Conservation (phyloP, 2,797 vertebrate genomes). For the Chiroxiphia lanceolata region DNA sequence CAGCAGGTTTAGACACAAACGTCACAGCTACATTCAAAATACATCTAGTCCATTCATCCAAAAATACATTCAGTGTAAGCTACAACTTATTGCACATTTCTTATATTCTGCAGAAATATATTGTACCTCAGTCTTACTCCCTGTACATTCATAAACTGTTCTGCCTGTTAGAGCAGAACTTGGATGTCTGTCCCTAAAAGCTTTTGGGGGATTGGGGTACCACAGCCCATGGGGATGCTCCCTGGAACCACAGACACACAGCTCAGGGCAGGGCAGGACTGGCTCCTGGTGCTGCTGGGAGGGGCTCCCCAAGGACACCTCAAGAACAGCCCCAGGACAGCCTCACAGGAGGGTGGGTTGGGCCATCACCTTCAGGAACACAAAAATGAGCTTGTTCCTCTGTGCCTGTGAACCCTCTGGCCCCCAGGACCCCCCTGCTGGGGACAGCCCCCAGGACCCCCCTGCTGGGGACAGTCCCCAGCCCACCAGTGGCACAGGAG, state of each 20-base stretch:
- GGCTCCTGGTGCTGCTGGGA: not conserved
- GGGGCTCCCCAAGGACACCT: not conserved
- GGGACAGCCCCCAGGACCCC: no score
- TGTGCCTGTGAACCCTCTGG: fast-evolving
- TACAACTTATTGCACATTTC: conserved; percentile 64
- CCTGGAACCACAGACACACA: not conserved
- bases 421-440: no score
- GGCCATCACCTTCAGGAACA: fast-evolving
- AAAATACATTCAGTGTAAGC: conserved; percentile 49
- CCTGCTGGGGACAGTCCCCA: no score
- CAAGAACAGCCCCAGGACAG: not conserved
- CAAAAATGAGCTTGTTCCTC: fast-evolving
- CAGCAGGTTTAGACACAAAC: conserved; percentile 49
- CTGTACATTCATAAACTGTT: not conserved
- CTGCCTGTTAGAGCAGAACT: not conserved
- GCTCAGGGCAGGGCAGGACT: not conserved
- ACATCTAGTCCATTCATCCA: not conserved
- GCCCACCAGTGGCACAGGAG: fast-evolving
- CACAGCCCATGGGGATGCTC: not conserved
- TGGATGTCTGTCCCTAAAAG: not conserved
- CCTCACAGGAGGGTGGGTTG: not conserved
- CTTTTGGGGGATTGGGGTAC: not conserved
- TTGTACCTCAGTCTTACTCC: not conserved
- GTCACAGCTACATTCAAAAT: conserved; percentile 39
- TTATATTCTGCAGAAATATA: conserved; percentile 27